Conservation (phyloP, 2,888 invertebrate species). For the Salpingus planirostris region DNA sequence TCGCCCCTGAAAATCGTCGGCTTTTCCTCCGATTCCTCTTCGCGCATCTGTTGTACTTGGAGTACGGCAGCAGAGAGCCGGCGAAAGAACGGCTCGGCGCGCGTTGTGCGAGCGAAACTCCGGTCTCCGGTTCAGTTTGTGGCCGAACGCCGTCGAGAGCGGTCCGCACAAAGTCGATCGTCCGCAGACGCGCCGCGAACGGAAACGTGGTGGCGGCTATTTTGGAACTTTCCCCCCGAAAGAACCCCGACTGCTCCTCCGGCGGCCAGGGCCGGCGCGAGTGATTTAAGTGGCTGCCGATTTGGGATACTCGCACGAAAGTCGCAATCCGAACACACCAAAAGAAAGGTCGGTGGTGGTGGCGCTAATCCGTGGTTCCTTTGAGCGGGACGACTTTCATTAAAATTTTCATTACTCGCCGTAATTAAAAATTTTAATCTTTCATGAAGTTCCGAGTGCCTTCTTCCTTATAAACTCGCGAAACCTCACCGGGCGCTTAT, state of each 20-base stretch:
- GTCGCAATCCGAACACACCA: too few species aligned
- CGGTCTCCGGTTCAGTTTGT: background rate
- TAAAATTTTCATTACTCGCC: constrained; percentile 17
- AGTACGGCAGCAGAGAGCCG: too few species aligned
- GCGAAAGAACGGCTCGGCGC: too few species aligned
- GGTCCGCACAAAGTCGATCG: background rate
- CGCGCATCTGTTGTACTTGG: background rate
- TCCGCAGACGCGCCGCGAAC: background rate
- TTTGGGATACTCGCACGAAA: too few species aligned
- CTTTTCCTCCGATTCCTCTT: background rate
- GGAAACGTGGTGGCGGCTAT: background rate
- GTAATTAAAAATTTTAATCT: constrained; percentile 24
- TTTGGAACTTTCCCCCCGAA: background rate
- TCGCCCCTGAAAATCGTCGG: too few species aligned
- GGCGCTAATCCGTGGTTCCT: background rate
- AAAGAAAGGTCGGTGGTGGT: too few species aligned
- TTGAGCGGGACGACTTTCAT: constrained; percentile 10
- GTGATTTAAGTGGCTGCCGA: too few species aligned
- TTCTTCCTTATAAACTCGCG: too few species aligned
- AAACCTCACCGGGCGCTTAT: too few species aligned
- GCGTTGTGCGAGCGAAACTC: too few species aligned
- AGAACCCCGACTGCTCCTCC: too few species aligned
- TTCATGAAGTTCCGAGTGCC: constrained; percentile 18
- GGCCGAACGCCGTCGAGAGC: background rate
- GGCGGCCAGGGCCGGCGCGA: too few species aligned